Base-by-base conservation (phyloP, 2,888 invertebrate species). In the Aricia artaxerxes region DNA sequence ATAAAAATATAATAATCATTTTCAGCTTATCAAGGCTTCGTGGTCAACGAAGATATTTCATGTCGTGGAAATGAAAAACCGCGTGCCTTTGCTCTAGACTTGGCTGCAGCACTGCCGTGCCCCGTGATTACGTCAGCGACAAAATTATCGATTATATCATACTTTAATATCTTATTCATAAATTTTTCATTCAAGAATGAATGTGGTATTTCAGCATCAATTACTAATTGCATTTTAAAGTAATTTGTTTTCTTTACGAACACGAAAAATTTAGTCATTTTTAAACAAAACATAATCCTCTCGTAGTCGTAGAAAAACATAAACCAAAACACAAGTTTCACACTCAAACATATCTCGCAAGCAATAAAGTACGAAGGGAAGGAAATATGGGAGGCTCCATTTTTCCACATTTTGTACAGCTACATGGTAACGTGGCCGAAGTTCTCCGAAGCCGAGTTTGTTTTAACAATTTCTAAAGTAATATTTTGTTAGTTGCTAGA, bases 381-480 rank as follows among this genome's bases (percentile, higher is more conserved):
- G 53, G 57, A 57, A 76, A 76, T 76, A 76, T 76, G 13, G 57
- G 76, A 13, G 57, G 57, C 35, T 53, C 49, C 35, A 76, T 76
- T 76, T 76, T 76, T 76, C 76, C 76, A 76, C 24, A 69, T 76
- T 76, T 76, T 76, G 57, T 76, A 76, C 31, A 49, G 75, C n/a
- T 31, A 75, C 75, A 53, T 53, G 75, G 75, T 75, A 35, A 76
- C 76, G 76, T 53, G 76, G 76, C 11, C 31, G 35, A 76, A 76
- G 57, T 76, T 76, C 53, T 31, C 76, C 57, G 16, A 53, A 76
- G 76, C 57, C 57, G 76, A 76, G 76, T 76, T 76, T 76, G 76
- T 76, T 76, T 76, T 76, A 76, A 76, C 76, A 76, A 76, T 76
- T 76, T 76, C 76, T 76, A 76, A 76, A 76, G 76, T 57, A 76